A percentile compares a stretch with the other conserved stretches of the same genome.
phyloP scores from a whole-genome alignment of 1,140 invertebrate genomes.

The Antheraea pernyi region DNA sequence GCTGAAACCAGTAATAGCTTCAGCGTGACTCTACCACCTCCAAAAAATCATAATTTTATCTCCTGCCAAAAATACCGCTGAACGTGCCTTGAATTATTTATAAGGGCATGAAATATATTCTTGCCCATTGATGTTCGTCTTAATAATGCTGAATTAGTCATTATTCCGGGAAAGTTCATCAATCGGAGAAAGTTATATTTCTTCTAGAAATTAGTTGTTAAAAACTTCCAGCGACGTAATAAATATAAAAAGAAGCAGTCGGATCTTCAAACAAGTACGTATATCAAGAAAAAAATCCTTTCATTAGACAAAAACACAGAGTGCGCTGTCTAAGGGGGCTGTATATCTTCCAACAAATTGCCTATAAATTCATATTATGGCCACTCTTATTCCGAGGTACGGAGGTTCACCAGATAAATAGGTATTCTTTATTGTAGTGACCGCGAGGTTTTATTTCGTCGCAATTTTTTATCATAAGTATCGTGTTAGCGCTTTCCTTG shows the following conservation, averaged over 20 bases:
- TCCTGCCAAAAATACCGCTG: no score
- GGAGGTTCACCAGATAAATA: slow-evolving; percentile 59
- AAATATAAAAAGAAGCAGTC: not conserved
- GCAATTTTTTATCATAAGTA: not conserved
- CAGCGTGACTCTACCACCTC: no score
- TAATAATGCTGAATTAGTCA: no score
- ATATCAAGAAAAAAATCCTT: slow-evolving; percentile 26
- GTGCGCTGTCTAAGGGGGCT: slow-evolving; percentile 39
- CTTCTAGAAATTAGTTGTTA: no score
- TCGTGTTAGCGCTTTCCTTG: not conserved
- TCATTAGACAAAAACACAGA: slow-evolving; percentile 65
- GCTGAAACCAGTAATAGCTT: no score
- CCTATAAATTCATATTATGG: slow-evolving; percentile 72
- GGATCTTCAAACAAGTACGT: not conserved
- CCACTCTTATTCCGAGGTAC: slow-evolving; percentile 64
- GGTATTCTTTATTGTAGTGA: slow-evolving; percentile 46
- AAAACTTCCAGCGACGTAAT: no score
- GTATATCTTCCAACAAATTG: slow-evolving; percentile 64
- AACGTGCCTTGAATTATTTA: no score
- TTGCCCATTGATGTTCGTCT: no score
- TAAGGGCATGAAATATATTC: no score
- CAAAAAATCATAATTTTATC: no score
- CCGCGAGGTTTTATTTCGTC: not conserved
- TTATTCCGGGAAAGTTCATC: no score
- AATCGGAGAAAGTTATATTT: no score